phyloP scores from a whole-genome alignment of 1,140 invertebrate genomes.

The Octopus bimaculoides region DNA sequence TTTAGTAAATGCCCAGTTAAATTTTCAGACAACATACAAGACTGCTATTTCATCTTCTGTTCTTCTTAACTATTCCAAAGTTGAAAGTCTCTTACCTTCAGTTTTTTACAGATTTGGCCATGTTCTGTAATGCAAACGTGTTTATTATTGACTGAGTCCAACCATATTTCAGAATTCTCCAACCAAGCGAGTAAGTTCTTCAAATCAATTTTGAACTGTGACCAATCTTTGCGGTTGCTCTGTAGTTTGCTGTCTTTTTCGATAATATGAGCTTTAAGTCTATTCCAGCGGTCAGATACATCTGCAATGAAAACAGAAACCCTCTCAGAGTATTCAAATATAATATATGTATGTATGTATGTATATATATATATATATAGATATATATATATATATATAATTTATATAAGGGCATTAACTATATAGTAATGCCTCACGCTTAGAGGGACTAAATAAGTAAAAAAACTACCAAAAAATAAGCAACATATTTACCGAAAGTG shows the following conservation, averaged over 20 bases:
- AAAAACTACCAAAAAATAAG: not conserved
- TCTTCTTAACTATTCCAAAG: no score
- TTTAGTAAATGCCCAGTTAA: no score
- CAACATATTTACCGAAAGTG: no score
- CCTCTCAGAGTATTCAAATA: not conserved
- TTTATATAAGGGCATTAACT: not conserved
- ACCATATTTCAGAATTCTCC: constrained; percentile 79
- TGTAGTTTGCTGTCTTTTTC: constrained; percentile 72
- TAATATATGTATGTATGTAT: no score
- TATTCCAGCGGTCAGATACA: constrained; percentile 68
- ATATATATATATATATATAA: not conserved
- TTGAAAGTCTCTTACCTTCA: constrained; percentile 54
- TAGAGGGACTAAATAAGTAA: not conserved
- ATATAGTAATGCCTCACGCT: not conserved
- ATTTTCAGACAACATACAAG: no score
- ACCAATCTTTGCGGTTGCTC: constrained; percentile 77
- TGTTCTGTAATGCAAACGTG: constrained; percentile 77
- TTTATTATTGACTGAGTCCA: constrained; percentile 67
- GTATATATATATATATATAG: no score
- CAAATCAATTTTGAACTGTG: constrained; percentile 82
- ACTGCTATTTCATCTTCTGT: no score
- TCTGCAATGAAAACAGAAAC: constrained; percentile 24
- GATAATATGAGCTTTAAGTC: constrained; percentile 64
- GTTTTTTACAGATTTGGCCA: constrained; percentile 79
- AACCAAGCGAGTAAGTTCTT: constrained; percentile 89